These are phyloP conservation scores for Apogon hyalosoma DNA, from an alignment of 2,797 vertebrate genomes.

Conservation along the genomic window DNA sequence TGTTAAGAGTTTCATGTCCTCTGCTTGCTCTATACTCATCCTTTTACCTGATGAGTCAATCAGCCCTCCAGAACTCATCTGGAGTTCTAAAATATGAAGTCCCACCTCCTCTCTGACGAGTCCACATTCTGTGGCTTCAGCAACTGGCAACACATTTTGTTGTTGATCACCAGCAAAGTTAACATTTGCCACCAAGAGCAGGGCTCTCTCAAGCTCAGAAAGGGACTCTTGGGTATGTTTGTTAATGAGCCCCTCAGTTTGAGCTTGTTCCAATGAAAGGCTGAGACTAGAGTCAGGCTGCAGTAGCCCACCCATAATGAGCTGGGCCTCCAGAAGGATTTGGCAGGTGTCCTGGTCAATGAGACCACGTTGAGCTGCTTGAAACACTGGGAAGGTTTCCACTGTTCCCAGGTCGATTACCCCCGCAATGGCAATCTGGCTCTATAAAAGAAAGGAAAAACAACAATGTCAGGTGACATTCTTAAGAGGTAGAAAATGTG, in stretches of 20 bases:
- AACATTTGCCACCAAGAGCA: conserved; percentile 73
- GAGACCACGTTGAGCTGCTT: conserved; percentile 92
- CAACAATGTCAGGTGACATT: conserved; percentile 18
- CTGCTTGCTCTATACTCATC: conserved; percentile 84
- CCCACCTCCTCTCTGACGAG: conserved; percentile 86
- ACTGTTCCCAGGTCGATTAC: conserved; percentile 95
- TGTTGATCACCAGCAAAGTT: conserved; percentile 51
- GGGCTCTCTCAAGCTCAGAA: conserved; percentile 81
- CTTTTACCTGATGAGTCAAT: conserved; percentile 64
- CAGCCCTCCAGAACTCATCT: conserved; percentile 86
- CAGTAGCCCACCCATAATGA: conserved; percentile 89
- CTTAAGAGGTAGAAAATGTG: neutral
- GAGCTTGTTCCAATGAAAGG: conserved; percentile 86
- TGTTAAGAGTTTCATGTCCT: conserved; percentile 80
- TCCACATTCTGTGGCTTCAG: conserved; percentile 84
- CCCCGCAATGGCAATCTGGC: conserved; percentile 87
- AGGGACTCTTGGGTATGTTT: conserved; percentile 79
- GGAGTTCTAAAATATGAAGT: conserved; percentile 89
- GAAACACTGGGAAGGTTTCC: conserved; percentile 94
- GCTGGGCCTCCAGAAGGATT: conserved; percentile 90
- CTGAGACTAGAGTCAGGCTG: conserved; percentile 84
- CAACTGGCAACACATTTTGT: conserved; percentile 75
- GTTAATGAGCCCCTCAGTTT: conserved; percentile 87
- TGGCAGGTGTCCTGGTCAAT: conserved; percentile 95
- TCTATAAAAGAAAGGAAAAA: conserved; percentile 83